A percentile compares a stretch with the other conserved stretches of the same genome.
Conservation (phyloP, 2,888 invertebrate species). For the Heteromyza rotundicornis region DNA sequence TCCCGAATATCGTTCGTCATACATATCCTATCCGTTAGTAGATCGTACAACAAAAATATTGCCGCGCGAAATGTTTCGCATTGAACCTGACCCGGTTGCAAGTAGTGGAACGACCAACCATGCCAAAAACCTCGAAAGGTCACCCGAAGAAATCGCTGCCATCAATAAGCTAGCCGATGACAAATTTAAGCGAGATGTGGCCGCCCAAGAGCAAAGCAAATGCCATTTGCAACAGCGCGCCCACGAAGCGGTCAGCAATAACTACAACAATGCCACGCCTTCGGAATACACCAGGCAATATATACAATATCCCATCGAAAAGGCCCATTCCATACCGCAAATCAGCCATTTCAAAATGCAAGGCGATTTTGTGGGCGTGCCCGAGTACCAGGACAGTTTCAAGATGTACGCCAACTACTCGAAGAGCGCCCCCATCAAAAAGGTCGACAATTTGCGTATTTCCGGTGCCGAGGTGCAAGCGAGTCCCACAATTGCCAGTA, state of each 20-base stretch:
- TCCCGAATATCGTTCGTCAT: slow-evolving; percentile 51
- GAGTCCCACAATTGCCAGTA: slow-evolving; percentile 8
- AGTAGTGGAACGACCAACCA: slow-evolving; percentile 12
- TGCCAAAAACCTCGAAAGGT: slow-evolving; percentile 8
- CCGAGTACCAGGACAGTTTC: slow-evolving; percentile 60
- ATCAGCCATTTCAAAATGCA: slow-evolving; percentile 57
- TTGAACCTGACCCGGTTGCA: slow-evolving; percentile 32
- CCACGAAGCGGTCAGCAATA: slow-evolving; percentile 37
- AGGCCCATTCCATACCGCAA: slow-evolving; percentile 62
- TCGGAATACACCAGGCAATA: slow-evolving; percentile 60
- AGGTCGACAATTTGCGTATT: slow-evolving; percentile 55
- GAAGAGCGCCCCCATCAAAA: slow-evolving; percentile 60
- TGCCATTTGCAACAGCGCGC: slow-evolving; percentile 48
- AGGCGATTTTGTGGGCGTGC: slow-evolving; percentile 55
- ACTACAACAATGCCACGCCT: slow-evolving; percentile 43
- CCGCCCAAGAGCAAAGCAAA: slow-evolving; percentile 44
- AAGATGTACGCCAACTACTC: slow-evolving; percentile 60
- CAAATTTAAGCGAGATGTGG: slow-evolving; percentile 44
- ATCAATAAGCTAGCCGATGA: slow-evolving; percentile 38
- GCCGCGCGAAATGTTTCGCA: slow-evolving; percentile 52
- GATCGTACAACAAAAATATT: slow-evolving; percentile 53
- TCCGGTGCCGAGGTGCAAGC: slow-evolving; percentile 46
- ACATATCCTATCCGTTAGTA: slow-evolving; percentile 54
- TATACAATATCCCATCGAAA: slow-evolving; percentile 56
- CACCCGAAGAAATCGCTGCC: slow-evolving; percentile 22